Base-by-base conservation (phyloP, 2,797 vertebrate species). In the Ceryle rudis region DNA sequence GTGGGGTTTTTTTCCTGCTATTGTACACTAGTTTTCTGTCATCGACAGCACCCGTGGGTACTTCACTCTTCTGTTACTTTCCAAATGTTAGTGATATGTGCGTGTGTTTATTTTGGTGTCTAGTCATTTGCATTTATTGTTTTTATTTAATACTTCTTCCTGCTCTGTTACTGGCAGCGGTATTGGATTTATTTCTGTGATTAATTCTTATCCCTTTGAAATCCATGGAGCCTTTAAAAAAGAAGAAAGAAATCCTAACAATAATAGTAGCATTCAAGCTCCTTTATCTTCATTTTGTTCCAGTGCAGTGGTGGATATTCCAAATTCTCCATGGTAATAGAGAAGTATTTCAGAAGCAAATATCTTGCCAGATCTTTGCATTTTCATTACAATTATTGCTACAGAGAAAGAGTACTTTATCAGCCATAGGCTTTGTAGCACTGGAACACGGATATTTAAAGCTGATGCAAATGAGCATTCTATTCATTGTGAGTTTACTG, bases 401-500 rank as follows among this genome's bases (percentile, higher is more conserved):
- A 21, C 89, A 83, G 57, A 94, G 90, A 95, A 88, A 35, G 79
- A 86, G 57, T 82, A 94, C 89, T 97, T 96, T 97, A 95, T 96
- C 95, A 96, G 80, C 87, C 84, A 37, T 72, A 72, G 91, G 95
- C 96, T 97, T 97, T 95, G 86, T 96, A 72, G 93, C 8, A 23
- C 57, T 73, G 58, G 87, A 90, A 91, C 81, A 90, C 3, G 75
- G 89, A 65, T 92, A 86, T 85, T 95, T 97, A 83, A 96, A 96
- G 90, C 93, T 10, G 91, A 97, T 97, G 97, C 97, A 97, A 97
- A 98, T 97, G 70, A 97, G 94, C 29, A 44, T 93, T 97, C 69
- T 81, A 81, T 95, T 91, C 92, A 95, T 93, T 91, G 82, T 91
- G 88, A 82, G 86, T 75, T 95, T 96, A 67, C 89, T 83, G 70